These are phyloP conservation scores for Plebejus melissa DNA, from an alignment of 2,888 invertebrate species.

Conservation along the genomic window DNA sequence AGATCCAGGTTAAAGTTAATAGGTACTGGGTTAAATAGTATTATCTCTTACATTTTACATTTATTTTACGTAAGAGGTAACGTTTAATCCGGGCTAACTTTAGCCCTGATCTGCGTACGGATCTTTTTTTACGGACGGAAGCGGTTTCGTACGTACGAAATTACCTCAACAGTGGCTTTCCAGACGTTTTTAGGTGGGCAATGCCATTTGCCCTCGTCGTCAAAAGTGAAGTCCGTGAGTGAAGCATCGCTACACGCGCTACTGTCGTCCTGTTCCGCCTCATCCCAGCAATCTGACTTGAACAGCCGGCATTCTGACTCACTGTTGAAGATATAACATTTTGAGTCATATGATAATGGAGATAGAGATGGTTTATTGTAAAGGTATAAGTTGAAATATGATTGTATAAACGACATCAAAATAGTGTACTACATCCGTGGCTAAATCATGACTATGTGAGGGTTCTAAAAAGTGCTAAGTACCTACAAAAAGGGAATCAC, in stretches of 20 bases:
- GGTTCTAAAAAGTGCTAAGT: not conserved
- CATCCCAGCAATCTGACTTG: slow-evolving; percentile 56
- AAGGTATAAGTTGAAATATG: not conserved
- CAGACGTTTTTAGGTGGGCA: slow-evolving; percentile 89
- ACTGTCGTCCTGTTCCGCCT: slow-evolving; percentile 62
- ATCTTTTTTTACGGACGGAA: too few species aligned
- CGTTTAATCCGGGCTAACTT: too few species aligned
- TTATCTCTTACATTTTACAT: too few species aligned
- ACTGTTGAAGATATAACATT: slow-evolving; percentile 40
- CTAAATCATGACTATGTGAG: not conserved
- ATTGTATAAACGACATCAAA: not conserved
- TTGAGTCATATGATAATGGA: not conserved
- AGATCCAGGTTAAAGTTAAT: too few species aligned
- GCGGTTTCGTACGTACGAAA: not conserved
- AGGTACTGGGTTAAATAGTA: too few species aligned
- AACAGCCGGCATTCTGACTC: slow-evolving; percentile 58
- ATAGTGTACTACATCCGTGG: not conserved
- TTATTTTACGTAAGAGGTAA: too few species aligned
- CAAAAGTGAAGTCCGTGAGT: slow-evolving; percentile 64
- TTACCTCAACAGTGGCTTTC: slow-evolving; percentile 87
- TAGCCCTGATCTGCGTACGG: too few species aligned
- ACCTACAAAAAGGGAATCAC: not conserved
- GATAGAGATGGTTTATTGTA: not conserved
- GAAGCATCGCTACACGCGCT: slow-evolving; percentile 70
- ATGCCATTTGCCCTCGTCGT: slow-evolving; percentile 82